Base-by-base conservation (phyloP, 2,797 vertebrate genomes). In the Alca torda region DNA sequence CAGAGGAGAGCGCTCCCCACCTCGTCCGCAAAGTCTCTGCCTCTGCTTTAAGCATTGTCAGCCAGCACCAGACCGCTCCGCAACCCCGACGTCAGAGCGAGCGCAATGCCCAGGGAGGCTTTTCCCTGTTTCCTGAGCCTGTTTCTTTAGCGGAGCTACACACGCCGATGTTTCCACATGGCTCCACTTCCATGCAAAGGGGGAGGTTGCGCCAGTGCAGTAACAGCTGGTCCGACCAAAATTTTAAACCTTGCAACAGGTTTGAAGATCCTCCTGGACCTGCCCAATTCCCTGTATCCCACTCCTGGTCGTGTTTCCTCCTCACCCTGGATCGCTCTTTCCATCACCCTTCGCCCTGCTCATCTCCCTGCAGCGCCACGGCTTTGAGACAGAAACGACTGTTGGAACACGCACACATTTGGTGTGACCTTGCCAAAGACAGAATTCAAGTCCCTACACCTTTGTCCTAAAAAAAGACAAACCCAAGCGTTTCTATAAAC, bases 171-270 rank as follows among this genome's bases (percentile, higher is more conserved):
- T 46, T 50, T 31, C n/a, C 31, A 19, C 3, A 16, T 13, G 31
- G 18, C n/a, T n/a, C 12, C 45, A 20, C 23, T 41, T 61, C 21
- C 37, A 35, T 14, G 24, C 33, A 24, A 20, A 46, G 31, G 2
- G 2, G 11, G 30, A 75, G 13, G 31, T 46, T 31, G 33, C 1
- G 1, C 0, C 4, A 51, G 30, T 9, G 6, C 46, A 37, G 14
- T 30, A 46, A 53, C 30, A 41, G 50, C 23, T 43, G 39, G 11
- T 35, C 39, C 0, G 0, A 19, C 30, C 31, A 43, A 37, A 65
- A 11, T 7, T 69, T 20, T 65, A 64, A 43, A 48, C 45, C 48
- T 69, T 35, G 28, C 54, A 50, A 21, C 37, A 65, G 30, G 39
- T 35, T 85, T 28, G 48, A 19, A n/a, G 35, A 15, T 51, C 35